Base-by-base conservation (phyloP, 2,888 invertebrate genomes). In the Callimorpha dominula region DNA sequence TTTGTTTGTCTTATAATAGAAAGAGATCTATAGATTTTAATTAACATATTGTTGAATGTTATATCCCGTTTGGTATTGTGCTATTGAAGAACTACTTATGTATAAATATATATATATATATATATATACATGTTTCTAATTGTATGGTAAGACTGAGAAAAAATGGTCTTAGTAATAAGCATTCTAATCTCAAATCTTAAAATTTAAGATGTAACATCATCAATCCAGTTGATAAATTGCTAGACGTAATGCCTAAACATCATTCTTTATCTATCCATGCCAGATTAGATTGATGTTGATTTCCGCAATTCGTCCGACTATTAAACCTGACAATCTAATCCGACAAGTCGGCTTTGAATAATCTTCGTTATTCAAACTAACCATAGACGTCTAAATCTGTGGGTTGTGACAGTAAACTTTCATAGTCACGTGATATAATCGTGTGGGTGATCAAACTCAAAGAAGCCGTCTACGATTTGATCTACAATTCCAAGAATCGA, bases 401-500 rank as follows among this genome's bases (percentile, higher is more conserved):
- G 31, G 15, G 31, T 60, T 31, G 15, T 67, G 50, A 52, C 63
- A 31, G 31, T 54, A 67, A 67, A 68, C 68, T 68, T 64, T 46
- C 57, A 54, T 68, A 72, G 49, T 65, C 63, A 20, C 63, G 52
- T 72, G 57, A 64, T 50, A 52, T 17, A 54, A 72, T 49, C 40
- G 46, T 64, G 17, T 71, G 68, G 31, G 7, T 49, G n/a, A 49
- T 64, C 43, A 60, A 74, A 63, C 54, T 65, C 50, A 49, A 52
- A 70, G 20, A 31, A 70, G n/a, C 62, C 67, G 57, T 67, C 66
- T 72, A 54, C 71, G 65, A 72, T 64, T 63, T 69, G 62, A 72
- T 75, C 66, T 63, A 57, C 49, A 54, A 70, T 79, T 83, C 83
- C 76, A 50, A 75, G 84, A 83, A 83, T 42, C n/a, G 14, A 76